phyloP scores from a whole-genome alignment of 92 coral and sea anemone species.

The Porites lobata region DNA sequence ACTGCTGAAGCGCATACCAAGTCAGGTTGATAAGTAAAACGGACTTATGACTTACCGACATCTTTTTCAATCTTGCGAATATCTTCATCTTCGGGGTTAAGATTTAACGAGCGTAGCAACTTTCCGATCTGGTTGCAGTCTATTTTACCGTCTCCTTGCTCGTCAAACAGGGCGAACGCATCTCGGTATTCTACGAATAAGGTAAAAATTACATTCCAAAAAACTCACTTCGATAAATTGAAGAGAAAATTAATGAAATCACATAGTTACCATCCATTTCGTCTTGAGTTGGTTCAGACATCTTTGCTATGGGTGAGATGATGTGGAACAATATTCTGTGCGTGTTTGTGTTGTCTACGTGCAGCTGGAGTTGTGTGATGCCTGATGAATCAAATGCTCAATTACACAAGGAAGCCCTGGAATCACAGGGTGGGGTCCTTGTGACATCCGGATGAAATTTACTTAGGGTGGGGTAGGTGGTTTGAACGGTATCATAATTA shows the following conservation, averaged over 20 bases:
- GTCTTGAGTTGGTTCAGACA: slow-evolving; percentile 51
- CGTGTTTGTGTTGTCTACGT: not conserved
- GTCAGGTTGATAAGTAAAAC: not conserved
- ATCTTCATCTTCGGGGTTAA: slow-evolving; percentile 91
- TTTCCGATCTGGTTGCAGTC: slow-evolving; percentile 91
- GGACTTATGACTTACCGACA: slow-evolving; percentile 56
- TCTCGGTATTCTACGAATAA: slow-evolving; percentile 87
- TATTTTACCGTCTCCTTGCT: slow-evolving; percentile 94
- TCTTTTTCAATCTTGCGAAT: slow-evolving; percentile 90
- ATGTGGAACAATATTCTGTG: not conserved
- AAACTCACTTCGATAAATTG: not conserved
- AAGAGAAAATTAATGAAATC: not conserved
- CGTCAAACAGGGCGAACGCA: slow-evolving; percentile 91
- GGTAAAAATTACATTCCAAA: not conserved
- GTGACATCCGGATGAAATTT: not conserved
- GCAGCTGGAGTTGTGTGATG: not conserved
- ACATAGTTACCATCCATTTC: slow-evolving; percentile 39
- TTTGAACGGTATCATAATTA: not conserved
- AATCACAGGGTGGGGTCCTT: slow-evolving; percentile 37
- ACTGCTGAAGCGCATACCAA: not conserved
- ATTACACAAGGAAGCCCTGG: slow-evolving; percentile 39
- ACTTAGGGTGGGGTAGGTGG: slow-evolving; percentile 3
- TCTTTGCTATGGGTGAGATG: slow-evolving; percentile 11
- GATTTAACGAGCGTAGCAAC: slow-evolving; percentile 91
- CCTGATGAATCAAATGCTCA: not conserved